These are phyloP conservation scores for Himalopsyche anomala DNA, from an alignment of 2,888 invertebrate genomes.

Conservation along the genomic window DNA sequence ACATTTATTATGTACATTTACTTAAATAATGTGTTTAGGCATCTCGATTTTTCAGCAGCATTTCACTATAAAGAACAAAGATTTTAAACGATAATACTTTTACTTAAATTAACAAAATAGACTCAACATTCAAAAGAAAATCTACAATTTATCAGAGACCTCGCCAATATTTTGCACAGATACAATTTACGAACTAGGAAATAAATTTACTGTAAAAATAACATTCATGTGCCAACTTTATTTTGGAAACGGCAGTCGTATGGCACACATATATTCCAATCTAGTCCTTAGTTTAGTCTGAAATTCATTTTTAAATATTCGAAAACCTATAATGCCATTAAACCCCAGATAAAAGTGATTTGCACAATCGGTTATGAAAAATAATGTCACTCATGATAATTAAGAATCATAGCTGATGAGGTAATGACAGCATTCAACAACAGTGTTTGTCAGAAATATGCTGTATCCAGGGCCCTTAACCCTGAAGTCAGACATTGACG, in stretches of 20 bases:
- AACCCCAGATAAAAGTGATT: too few relatives aligned
- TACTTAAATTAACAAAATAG: slow-evolving; percentile 57
- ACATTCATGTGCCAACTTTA: slow-evolving; percentile 29
- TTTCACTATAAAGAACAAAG: slow-evolving; percentile 39
- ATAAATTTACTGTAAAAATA: slow-evolving; percentile 21
- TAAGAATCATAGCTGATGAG: too few relatives aligned
- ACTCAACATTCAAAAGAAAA: slow-evolving; percentile 60
- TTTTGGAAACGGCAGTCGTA: slow-evolving; percentile 15
- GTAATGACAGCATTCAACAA: too few relatives aligned
- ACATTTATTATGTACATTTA: slow-evolving; percentile 50
- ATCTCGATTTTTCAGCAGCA: slow-evolving; percentile 47
- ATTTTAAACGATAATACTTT: slow-evolving; percentile 55
- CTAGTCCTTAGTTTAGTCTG: too few relatives aligned
- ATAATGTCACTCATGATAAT: too few relatives aligned
- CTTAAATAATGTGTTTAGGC: slow-evolving; percentile 44
- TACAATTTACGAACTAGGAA: not conserved
- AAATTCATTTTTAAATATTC: too few relatives aligned
- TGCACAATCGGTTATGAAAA: too few relatives aligned
- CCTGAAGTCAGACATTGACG: too few relatives aligned
- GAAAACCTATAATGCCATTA: too few relatives aligned
- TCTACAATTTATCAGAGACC: slow-evolving; percentile 6
- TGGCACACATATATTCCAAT: slow-evolving; percentile 22
- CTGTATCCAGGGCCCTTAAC: too few relatives aligned
- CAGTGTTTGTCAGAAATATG: too few relatives aligned
- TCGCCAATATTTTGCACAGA: not conserved